Evolutionary conservation across 2,797 vertebrate genomes (phyloP), one percentile per base, ranked within the genome.

Genomic region (Eulemur albifrons): DNA sequence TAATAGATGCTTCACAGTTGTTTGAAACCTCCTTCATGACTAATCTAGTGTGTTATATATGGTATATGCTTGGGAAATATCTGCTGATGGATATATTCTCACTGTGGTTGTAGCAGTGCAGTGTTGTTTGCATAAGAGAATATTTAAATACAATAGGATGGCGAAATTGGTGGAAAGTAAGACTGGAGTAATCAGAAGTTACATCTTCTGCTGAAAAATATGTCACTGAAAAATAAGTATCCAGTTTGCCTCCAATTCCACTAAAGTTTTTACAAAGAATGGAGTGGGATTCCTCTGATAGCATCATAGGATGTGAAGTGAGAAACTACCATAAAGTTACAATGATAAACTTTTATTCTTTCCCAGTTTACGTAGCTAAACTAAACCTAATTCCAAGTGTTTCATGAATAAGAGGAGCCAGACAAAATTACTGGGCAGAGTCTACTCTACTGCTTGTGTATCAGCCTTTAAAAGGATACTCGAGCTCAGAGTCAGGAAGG

Each of bases 271-370:
- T 89, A 45, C 40, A 69, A 92, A 93, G 67, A 54, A 70, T 54
- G 72, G 32, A 67, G 54, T 45, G 21, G 25, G 17, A 21, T 65
- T 45, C 7, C 1, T 88, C 52, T 30, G 30, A 84, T 14, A 48
- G 15, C 65, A 32, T 77, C 40, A 43, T 1, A 79, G 45, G 23
- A 76, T 76, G 5, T 30, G 40, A 80, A 88, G 2, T 69, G 21
- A 87, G 67, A 88, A 67, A 23, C 14, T 73, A 52, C 32, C 18
- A 69, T 48, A 85, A 65, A 61, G 25, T 82, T 43, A 95, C 50
- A 79, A 90, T 77, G 67, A n/a, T 8, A 93, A 96, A 93, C 14
- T 67, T 59, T 43, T 45, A 81, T 77, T 88, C 18, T 79, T 89
- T 83, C 21, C 54, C 20, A 90, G 81, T 65, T 75, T 69, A n/a